These are phyloP conservation scores for Stenodera caucasica DNA, from an alignment of 2,888 invertebrate species.

Conservation along the genomic window DNA sequence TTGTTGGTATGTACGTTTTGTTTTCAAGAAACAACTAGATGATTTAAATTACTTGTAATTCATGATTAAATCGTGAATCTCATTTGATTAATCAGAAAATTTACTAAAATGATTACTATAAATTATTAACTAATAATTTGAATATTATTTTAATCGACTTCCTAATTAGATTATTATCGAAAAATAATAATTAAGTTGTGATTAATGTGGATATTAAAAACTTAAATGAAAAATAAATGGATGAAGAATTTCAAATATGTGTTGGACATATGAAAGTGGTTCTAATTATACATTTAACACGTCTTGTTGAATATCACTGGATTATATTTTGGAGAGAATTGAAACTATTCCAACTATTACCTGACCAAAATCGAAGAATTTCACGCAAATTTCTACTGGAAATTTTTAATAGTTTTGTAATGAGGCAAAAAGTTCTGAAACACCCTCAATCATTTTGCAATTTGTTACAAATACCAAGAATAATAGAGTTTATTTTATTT, in stretches of 20 bases:
- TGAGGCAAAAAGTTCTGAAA: constrained; percentile 24
- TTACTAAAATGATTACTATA: too few relatives aligned
- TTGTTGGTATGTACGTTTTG: too few relatives aligned
- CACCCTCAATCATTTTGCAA: constrained; percentile 47
- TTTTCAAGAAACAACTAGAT: too few relatives aligned
- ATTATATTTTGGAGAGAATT: not conserved
- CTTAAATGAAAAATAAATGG: too few relatives aligned
- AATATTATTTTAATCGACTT: too few relatives aligned
- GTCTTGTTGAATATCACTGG: not conserved
- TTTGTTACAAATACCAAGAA: constrained; percentile 37
- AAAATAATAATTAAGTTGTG: too few relatives aligned
- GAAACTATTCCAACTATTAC: not conserved
- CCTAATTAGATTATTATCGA: too few relatives aligned
- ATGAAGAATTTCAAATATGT: not conserved
- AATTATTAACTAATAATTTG: too few relatives aligned
- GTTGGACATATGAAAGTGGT: constrained; percentile 22
- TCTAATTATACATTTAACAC: constrained; percentile 26
- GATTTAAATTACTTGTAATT: too few relatives aligned
- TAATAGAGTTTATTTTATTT: constrained; percentile 25
- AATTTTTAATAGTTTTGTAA: not conserved
- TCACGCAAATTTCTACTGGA: not conserved
- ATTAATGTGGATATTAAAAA: too few relatives aligned
- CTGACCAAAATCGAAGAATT: not conserved
- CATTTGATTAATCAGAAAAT: too few relatives aligned
- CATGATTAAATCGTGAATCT: too few relatives aligned